Evolutionary conservation across 2,797 vertebrate species (phyloP), one percentile per base, ranked within the genome.

Genomic region (Megalops cyprinoides): DNA sequence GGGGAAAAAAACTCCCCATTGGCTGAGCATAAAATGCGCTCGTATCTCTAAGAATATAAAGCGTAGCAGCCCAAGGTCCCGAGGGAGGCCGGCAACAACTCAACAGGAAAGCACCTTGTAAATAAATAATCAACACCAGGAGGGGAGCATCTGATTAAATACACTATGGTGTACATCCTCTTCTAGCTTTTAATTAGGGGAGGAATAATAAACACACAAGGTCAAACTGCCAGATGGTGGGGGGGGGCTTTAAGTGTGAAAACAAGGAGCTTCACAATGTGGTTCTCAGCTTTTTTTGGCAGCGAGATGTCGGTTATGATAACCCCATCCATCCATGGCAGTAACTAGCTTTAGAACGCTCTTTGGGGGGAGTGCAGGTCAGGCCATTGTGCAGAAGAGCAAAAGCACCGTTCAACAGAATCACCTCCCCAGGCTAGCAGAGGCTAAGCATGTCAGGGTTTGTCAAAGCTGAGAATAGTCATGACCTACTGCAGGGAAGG

Each of bases 1-100:
- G n/a, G n/a, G n/a, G n/a, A 81, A 85, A 88, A 88, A 82, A 75
- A 82, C 88, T 88, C 87, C 82, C 81, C 80, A 77, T 87, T 89
- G 83, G 79, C 83, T 71, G 82, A 79, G 82, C 87, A 79, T 86
- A 87, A 87, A 88, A 84, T 86, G 84, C 81, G 78, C 88, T 84
- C 78, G n/a, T n/a, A n/a, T n/a, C n/a, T n/a, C n/a, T 69, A 74
- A 88, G 84, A 79, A 87, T 85, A 84, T 86, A 85, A 71, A 58
- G 80, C 60, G 84, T 79, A 37, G 76, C 74, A 25, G 75, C 84
- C 31, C 84, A 79, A 75, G 85, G 58, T 77, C 34, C 76, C 51
- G 2, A 37, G 31, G n/a, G 31, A 37, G 60, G 31, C 60, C 14
- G 37, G 18, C 78, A 73, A 80, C 74, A 1, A 76, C 82, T 86